These are phyloP conservation scores for Paguma larvata DNA, from an alignment of 2,797 vertebrate genomes.

Conservation along the genomic window DNA sequence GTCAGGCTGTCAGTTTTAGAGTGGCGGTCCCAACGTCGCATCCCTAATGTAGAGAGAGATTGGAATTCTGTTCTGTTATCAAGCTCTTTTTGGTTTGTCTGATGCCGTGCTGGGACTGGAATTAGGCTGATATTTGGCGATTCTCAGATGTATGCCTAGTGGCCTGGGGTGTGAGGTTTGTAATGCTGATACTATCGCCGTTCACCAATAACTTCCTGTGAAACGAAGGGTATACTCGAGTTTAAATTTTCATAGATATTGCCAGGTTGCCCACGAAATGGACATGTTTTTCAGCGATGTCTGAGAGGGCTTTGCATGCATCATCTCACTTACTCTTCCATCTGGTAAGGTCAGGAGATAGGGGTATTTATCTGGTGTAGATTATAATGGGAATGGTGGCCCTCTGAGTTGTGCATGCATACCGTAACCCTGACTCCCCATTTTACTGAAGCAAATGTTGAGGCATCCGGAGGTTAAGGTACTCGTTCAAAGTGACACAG, in stretches of 20 bases:
- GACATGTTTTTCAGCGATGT: neutral
- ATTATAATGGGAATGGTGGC: neutral
- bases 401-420: neutral
- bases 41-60: neutral
- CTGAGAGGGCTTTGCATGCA: neutral
- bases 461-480: neutral
- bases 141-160: neutral
- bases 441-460: slow-evolving; percentile 54
- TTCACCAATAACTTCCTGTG: neutral
- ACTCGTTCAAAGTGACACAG: neutral
- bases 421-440: neutral
- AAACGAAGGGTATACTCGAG: neutral
- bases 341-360: neutral
- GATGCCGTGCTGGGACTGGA: neutral
- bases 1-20: neutral
- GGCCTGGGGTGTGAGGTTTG: neutral
- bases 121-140: neutral
- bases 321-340: slow-evolving; percentile 26
- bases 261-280: slow-evolving; percentile 15
- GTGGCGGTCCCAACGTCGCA: neutral
- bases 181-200: neutral
- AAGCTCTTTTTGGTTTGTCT: neutral
- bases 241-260: slow-evolving; percentile 21
- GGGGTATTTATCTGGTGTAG: neutral
- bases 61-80: neutral